Base-by-base conservation (phyloP, 1,140 invertebrate species). In the Danaus plexippus region DNA sequence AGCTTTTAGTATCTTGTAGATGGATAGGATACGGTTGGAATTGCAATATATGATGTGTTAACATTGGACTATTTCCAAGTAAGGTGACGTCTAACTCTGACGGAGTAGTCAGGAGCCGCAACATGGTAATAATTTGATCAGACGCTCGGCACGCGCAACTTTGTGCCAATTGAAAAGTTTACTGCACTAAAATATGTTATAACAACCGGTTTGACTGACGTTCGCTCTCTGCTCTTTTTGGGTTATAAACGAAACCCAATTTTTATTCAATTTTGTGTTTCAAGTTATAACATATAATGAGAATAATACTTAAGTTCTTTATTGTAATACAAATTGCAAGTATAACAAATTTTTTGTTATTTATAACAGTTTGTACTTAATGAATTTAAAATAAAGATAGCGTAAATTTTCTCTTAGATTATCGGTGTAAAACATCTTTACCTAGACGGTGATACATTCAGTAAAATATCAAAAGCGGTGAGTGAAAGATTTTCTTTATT, bases 51-150 rank as follows among this genome's bases (percentile, higher is more conserved):
- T 59, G 40, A 47, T 40, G 48, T 46, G 52, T 55, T 10, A 62
- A 69, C 61, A 59, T 75, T 67, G 11, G 69, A 60, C 64, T 69
- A 48, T 77, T 67, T 69, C 64, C 54, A 61, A 61, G 56, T 70
- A 59, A 56, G 54, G 55, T 53, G 46, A 72, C 49, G 53, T 62
- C 61, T 69, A 67, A 75, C 66, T 77, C 57, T 71, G 70, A 72
- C 68, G 63, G 66, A 66, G 65, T 69, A 76, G 73, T 70, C 61
- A 54, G 66, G 64, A 71, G 67, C 79, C 72, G 73, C 78, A 80
- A 80, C 77, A 77, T 69, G 71, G 76, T 76, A 83, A 83, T 85
- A 83, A 85, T 83, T 85, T 85, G 78, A 85, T 83, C 80, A 83
- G 73, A 63, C 73, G 73, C 75, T 75, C 66, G 66, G 69, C 63